Evolutionary conservation across 1,140 invertebrate species (phyloP).

Genomic region (Hypsibius dujardini): DNA sequence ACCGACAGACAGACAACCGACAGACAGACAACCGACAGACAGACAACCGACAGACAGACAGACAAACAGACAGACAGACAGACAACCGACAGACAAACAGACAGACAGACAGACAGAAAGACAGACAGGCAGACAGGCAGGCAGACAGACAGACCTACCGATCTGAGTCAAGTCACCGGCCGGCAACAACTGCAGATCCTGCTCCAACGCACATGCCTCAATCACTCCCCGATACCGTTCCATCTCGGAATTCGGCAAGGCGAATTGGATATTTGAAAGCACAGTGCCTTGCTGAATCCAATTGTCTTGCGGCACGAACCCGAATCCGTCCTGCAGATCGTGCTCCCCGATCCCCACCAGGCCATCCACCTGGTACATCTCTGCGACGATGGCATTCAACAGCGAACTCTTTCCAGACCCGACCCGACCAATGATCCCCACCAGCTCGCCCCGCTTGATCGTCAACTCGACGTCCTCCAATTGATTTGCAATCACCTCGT

Average conservation of each 20-base stretch:
- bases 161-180: constrained; percentile 34
- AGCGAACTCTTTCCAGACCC: constrained; percentile 60
- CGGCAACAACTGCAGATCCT: constrained; percentile 25
- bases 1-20: neutral
- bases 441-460: constrained; percentile 25
- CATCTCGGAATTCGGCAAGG: constrained; percentile 27
- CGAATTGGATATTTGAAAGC: constrained; percentile 68
- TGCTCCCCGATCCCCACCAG: constrained; percentile 26
- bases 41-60: no score
- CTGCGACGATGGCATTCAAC: constrained; percentile 51
- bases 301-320: constrained; percentile 66
- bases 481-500: neutral
- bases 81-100: neutral
- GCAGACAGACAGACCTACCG: constrained; percentile 30
- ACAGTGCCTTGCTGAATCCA: constrained; percentile 80
- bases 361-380: constrained; percentile 47
- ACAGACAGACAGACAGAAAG: constrained; percentile 24
- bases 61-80: neutral
- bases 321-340: constrained; percentile 44
- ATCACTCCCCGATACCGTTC: constrained; percentile 27
- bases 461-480: constrained; percentile 27
- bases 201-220: constrained; percentile 31
- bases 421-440: constrained; percentile 30
- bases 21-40: no score
- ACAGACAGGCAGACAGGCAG: neutral